Evolutionary conservation across 2,113 vertebrate genomes (phyloP).

Genomic region (Eudyptes chrysolophus): DNA sequence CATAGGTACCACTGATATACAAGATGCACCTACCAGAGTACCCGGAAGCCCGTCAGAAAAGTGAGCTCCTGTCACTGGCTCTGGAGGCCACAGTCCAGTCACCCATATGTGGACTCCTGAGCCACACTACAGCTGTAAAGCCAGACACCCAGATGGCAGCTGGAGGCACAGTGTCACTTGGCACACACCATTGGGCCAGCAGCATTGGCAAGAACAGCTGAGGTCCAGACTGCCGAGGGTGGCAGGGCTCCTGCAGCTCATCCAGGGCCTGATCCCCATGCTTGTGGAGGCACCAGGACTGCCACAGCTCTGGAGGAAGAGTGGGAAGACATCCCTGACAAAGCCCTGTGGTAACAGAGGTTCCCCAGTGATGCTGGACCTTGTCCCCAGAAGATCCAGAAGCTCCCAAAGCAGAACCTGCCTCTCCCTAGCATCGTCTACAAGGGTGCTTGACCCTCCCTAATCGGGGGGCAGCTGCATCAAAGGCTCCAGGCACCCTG

Average conservation of each 20-base stretch:
- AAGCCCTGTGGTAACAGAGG: not conserved
- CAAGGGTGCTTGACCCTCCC: not conserved
- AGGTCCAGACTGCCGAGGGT: fast-evolving
- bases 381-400: not conserved
- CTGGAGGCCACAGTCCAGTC: not conserved
- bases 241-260: not conserved
- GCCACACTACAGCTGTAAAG: not conserved
- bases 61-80: not conserved
- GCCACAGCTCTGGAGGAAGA: not conserved
- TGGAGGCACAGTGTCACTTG: not conserved
- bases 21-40: not conserved
- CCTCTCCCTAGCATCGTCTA: not conserved
- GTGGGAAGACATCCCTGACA: not conserved
- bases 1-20: not conserved
- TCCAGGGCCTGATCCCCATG: too few species aligned
- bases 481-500: not conserved
- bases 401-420: not conserved
- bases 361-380: not conserved
- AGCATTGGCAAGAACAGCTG: not conserved
- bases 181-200: not conserved
- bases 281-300: not conserved
- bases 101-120: not conserved
- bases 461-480: not conserved
- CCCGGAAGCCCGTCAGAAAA: fast-evolving
- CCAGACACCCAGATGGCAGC: not conserved